Conservation (phyloP, 2,113 vertebrate species). For the Carlito syrichta region DNA sequence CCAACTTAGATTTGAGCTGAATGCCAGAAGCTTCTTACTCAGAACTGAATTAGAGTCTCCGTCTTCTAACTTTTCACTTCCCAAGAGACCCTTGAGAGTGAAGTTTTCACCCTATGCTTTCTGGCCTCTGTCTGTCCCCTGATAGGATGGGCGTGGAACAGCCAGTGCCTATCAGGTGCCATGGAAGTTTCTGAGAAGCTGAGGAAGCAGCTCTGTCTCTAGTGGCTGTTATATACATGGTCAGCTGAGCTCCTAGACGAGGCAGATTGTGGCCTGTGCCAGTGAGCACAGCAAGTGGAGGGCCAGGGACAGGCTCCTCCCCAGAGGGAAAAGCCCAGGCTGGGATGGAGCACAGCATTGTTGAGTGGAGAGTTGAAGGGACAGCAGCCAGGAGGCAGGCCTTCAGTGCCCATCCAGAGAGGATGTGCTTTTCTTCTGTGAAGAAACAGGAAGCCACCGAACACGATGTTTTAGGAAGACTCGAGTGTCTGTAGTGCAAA, state of each 20-base stretch:
- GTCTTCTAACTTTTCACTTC: not conserved
- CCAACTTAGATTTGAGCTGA: rapidly evolving
- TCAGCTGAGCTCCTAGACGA: not conserved
- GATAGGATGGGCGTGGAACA: not conserved
- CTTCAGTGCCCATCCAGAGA: too few relatives aligned
- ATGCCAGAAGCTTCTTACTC: not conserved
- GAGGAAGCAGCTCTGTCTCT: not conserved
- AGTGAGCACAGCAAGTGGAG: not conserved
- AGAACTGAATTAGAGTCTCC: not conserved
- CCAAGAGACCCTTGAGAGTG: not conserved
- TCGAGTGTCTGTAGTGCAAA: not conserved
- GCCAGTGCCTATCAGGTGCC: not conserved
- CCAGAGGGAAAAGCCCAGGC: not conserved
- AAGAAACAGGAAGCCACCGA: not conserved
- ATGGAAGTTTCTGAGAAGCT: not conserved
- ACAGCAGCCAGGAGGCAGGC: rapidly evolving
- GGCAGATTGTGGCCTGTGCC: not conserved
- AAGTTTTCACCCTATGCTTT: not conserved
- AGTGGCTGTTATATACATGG: not conserved
- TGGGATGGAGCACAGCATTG: not conserved
- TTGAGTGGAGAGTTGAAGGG: not conserved
- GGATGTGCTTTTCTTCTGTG: not conserved
- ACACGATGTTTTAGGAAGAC: not conserved
- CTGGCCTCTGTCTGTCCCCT: not conserved
- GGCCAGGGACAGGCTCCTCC: not conserved